A percentile compares a stretch with the other conserved stretches of the same genome.
Conservation (phyloP, 2,888 invertebrate genomes). For the Agriopis aurantiaria region DNA sequence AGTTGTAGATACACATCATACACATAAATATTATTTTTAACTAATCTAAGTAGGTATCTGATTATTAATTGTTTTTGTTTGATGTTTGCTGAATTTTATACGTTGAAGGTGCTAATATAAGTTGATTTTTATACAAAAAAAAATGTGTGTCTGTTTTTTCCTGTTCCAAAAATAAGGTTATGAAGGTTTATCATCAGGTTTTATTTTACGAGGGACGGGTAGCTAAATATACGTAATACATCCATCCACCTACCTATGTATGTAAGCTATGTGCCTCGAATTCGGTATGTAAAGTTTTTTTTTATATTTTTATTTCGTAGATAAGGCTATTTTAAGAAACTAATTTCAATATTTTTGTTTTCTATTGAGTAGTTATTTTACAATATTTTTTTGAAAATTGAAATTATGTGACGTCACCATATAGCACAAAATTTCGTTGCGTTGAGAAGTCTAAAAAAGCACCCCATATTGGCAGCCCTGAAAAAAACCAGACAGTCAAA, state of each 20-base stretch:
- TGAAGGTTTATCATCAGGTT: constrained; percentile 28
- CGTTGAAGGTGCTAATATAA: constrained; percentile 25
- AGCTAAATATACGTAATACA: neutral
- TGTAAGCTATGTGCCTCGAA: neutral
- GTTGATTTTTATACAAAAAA: constrained; percentile 23
- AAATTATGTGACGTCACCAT: no score
- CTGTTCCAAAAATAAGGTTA: constrained; percentile 26
- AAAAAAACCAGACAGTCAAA: no score
- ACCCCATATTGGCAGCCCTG: no score
- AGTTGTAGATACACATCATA: neutral
- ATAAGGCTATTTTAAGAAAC: no score
- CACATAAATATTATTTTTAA: no score
- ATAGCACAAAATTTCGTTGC: no score
- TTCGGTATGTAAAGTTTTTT: no score
- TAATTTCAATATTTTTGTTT: no score
- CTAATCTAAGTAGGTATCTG: neutral
- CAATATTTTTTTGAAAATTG: no score
- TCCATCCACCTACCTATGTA: neutral
- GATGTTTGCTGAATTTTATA: constrained; percentile 11
- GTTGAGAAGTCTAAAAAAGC: no score
- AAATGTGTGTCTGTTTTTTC: constrained; percentile 34
- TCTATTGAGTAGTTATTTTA: no score
- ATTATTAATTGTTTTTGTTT: constrained; percentile 1
- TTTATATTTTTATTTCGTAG: no score
- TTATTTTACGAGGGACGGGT: constrained; percentile 22